These are phyloP conservation scores for Caenorhabditis drosophilae DNA, from an alignment of 2,888 invertebrate species.

Conservation along the genomic window DNA sequence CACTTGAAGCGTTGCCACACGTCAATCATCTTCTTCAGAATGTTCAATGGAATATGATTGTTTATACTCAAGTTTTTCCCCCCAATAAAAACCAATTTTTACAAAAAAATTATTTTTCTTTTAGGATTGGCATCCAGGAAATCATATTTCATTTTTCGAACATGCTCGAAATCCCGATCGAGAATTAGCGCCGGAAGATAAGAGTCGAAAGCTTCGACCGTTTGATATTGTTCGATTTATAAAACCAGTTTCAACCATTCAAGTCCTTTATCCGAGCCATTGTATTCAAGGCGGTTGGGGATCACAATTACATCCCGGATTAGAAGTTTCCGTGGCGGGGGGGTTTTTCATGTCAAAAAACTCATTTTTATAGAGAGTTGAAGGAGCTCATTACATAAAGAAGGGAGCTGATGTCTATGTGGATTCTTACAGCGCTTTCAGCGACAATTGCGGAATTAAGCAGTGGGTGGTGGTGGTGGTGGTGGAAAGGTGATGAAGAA, in stretches of 20 bases:
- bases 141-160: constrained; percentile 94
- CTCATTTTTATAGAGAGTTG: constrained; percentile 41
- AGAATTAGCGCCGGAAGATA: constrained; percentile 52
- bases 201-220: constrained; percentile 69
- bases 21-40: constrained; percentile 55
- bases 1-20: constrained; percentile 57
- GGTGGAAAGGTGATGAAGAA: too few species aligned
- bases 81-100: too few species aligned
- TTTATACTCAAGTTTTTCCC: constrained; percentile 81
- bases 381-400: constrained; percentile 62
- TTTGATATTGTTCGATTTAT: constrained; percentile 92
- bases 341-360: too few species aligned
- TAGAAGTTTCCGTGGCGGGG: too few species aligned
- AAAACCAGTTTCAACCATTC: constrained; percentile 75
- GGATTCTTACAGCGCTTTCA: constrained; percentile 96
- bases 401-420: constrained; percentile 88
- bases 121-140: constrained; percentile 97
- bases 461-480: constrained; percentile 43
- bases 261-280: constrained; percentile 89
- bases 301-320: constrained; percentile 85
- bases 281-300: constrained; percentile 96
- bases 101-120: too few species aligned
- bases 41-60: constrained; percentile 46
- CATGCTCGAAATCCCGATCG: constrained; percentile 73
- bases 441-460: constrained; percentile 88